phyloP scores from a whole-genome alignment of 2,888 invertebrate species.

The Gymnosoma rotundatum region DNA sequence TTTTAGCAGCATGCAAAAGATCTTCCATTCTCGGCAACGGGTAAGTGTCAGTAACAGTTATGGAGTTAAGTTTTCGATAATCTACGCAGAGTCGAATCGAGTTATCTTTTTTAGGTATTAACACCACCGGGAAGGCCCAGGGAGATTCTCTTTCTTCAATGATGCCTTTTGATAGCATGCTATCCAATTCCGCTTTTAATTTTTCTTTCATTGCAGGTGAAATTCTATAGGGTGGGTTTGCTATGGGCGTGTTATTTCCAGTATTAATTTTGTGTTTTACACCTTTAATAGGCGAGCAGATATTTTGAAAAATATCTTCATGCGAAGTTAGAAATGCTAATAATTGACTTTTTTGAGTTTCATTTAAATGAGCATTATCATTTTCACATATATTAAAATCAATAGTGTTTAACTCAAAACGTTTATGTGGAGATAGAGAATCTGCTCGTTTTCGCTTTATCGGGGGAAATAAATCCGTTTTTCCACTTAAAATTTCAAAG shows the following conservation, averaged over 20 bases:
- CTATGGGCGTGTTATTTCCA: conserved; percentile 72
- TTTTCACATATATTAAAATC: background rate
- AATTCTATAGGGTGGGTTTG: conserved; percentile 76
- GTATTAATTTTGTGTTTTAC: conserved; percentile 15
- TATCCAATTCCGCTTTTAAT: too few relatives aligned
- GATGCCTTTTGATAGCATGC: too few relatives aligned
- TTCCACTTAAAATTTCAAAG: conserved; percentile 9
- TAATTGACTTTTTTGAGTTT: background rate
- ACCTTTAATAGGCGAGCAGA: conserved; percentile 16
- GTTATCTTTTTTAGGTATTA: conserved; percentile 77
- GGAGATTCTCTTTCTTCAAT: conserved; percentile 67
- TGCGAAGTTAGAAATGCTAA: background rate
- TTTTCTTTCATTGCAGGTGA: conserved; percentile 71
- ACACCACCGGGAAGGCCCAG: conserved; percentile 64
- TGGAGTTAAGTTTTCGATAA: conserved; percentile 74
- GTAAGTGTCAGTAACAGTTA: conserved; percentile 75
- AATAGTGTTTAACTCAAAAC: background rate
- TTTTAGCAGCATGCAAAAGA: conserved; percentile 72
- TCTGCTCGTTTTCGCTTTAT: conserved; percentile 1
- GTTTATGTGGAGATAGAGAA: background rate
- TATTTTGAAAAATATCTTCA: background rate
- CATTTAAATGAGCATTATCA: background rate
- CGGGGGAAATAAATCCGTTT: conserved; percentile 14
- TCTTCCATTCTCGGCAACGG: conserved; percentile 81
- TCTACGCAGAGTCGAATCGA: conserved; percentile 75